Base-by-base conservation (phyloP, 2,113 vertebrate genomes). In the Neogale vison region DNA sequence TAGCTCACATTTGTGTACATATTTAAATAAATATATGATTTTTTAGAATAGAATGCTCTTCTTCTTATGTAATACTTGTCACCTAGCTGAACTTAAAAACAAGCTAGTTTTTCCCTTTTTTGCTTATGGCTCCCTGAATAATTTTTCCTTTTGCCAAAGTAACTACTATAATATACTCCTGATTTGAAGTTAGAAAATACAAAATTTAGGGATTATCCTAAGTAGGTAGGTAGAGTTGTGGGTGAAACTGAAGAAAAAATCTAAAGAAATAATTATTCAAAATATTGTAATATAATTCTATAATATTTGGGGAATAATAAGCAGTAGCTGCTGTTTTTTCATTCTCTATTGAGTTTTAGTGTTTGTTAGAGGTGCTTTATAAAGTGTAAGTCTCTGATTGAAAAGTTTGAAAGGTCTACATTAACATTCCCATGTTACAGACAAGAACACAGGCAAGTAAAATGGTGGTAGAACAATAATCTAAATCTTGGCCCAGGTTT, bases 121-220 rank as follows among this genome's bases (percentile, higher is more conserved):
- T 45, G 29, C 14, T 45, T 85, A 4, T 18, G 6, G 42, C 23
- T 90, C 63, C 34, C 45, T 47, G 55, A 91, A 55, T 72, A 21
- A 24, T 29, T 36, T 69, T 93, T 93, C n/a, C 14, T 79, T 85
- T 59, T 55, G 34, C 12, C 12, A 76, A 63, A 65, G 65, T 50
- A 80, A 50, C 36, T 89, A 77, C 61, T 72, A 31, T 29, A 47
- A 45, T 52, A 36, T 45, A 95, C 86, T 72, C 84, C 59, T 96
- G 39, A 82, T 87, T 89, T 87, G 55, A 83, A 36, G 36, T 82
- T 92, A 77, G 65, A 95, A 96, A 92, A 82, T 76, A 85, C 67
- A 6, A 89, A 79, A 67, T 7, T 69, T 8, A 77, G 29, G 7
- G 42, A 65, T 71, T 4, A 34, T 81, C 76, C 36, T 88, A 39